Evolutionary conservation across 2,113 vertebrate species (phyloP), one percentile per base, ranked within the genome.

Genomic region (Hippopotamus amphibius): DNA sequence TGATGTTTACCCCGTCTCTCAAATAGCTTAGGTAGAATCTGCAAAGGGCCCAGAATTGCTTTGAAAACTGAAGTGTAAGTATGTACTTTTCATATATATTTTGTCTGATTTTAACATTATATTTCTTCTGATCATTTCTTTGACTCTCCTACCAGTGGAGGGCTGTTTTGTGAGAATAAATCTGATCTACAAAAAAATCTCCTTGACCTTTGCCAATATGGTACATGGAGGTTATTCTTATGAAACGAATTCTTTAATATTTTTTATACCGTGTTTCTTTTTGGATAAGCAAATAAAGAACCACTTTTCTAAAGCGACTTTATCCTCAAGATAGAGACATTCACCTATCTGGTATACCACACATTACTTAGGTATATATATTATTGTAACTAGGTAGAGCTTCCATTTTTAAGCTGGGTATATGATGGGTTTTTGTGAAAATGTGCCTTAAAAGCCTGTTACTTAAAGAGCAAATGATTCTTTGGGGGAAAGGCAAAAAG

Each of bases 391-490:
- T 28, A 92, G 41, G 80, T 68, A 37, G 89, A 66, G 65, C 92
- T 96, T 97, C 86, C 87, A 65, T 95, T 95, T 96, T 93, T 88
- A 96, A 97, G 92, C 90, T 95, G 94, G 87, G 21, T 96, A 69
- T 94, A 88, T 93, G 68, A 95, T 88, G 59, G 24, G 43, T 74
- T 89, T 95, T 92, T 97, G 76, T 97, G 97, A 92, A 97, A 97
- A 97, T 97, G 97, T 98, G 98, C 98, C 97, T 98, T 98, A 97
- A 96, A 95, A 96, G 95, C 94, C 93, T 96, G 50, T 96, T 79
- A 95, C 96, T 97, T 95, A 88, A 95, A 87, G 61, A 96, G 91
- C 76, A 92, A 94, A 80, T 83, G 90, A 88, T 95, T 96, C 92
- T 96, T 96, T 95, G 84, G 76, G 89, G 92, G 48, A 95, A 96